phyloP scores from a whole-genome alignment of 2,888 invertebrate genomes.

The Orchesella flavescens region DNA sequence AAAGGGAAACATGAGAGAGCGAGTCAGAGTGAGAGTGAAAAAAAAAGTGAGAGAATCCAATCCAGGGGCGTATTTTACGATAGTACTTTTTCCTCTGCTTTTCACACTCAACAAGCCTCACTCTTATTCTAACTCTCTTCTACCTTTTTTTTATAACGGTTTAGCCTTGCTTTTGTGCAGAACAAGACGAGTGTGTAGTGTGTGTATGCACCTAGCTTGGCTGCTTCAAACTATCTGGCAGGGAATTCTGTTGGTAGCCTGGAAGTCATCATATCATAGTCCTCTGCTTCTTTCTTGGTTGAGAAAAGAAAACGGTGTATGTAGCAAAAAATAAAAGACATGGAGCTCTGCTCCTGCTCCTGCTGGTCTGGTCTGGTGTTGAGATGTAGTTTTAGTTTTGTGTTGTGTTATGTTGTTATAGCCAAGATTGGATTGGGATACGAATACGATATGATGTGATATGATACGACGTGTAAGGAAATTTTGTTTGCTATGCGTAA shows the following conservation, averaged over 20 bases:
- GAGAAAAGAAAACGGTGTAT: background rate
- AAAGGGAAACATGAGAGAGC: too few species aligned
- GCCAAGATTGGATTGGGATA: constrained; percentile 26
- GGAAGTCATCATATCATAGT: constrained; percentile 60
- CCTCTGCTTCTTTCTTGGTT: constrained; percentile 29
- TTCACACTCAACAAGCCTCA: background rate
- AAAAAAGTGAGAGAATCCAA: constrained; percentile 7
- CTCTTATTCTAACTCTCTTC: background rate
- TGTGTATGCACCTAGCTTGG: constrained; percentile 45
- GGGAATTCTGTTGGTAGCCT: constrained; percentile 47
- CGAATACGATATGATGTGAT: too few species aligned
- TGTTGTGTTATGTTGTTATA: background rate
- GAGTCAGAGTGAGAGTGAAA: background rate
- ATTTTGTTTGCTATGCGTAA: too few species aligned
- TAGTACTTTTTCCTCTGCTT: constrained; percentile 10
- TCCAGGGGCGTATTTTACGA: background rate
- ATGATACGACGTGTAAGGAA: too few species aligned
- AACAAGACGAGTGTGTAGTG: too few species aligned
- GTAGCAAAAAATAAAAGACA: too few species aligned
- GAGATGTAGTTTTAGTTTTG: background rate
- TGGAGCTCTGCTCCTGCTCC: background rate
- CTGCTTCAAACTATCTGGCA: constrained; percentile 53
- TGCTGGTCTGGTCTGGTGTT: background rate
- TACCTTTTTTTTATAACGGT: background rate
- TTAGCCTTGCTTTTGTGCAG: constrained; percentile 40